Evolutionary conservation across 2,888 invertebrate genomes (phyloP).

Genomic region (Seladonia tumulorum): DNA sequence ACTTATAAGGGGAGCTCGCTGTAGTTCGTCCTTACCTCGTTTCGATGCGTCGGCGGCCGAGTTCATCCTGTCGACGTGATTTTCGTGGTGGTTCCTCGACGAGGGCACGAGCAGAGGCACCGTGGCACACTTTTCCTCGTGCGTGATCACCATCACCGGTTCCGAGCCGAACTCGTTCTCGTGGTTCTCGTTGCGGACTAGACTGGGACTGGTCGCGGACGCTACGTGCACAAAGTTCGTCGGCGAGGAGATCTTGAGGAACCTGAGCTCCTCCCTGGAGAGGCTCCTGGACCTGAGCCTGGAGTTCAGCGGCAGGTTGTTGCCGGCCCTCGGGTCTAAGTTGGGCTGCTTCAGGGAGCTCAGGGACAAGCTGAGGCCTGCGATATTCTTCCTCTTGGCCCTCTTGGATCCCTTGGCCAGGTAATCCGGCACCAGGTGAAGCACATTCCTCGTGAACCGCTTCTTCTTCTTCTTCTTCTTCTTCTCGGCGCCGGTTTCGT

Average conservation of each 20-base stretch:
- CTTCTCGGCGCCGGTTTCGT: neutral
- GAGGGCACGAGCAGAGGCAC: slow-evolving; percentile 58
- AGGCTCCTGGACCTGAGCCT: slow-evolving; percentile 53
- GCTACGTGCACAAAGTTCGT: slow-evolving; percentile 81
- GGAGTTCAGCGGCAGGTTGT: neutral
- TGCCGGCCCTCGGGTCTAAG: neutral
- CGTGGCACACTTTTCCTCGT: slow-evolving; percentile 76
- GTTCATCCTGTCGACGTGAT: neutral
- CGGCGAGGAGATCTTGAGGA: slow-evolving; percentile 77
- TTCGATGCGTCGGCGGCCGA: neutral
- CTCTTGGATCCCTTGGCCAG: slow-evolving; percentile 68
- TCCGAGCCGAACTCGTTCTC: slow-evolving; percentile 36
- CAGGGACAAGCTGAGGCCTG: slow-evolving; percentile 22
- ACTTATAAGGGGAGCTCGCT: too few relatives aligned
- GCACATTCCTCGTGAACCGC: slow-evolving; percentile 74
- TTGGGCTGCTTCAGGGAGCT: slow-evolving; percentile 26
- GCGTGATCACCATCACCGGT: slow-evolving; percentile 70
- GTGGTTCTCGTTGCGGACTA: slow-evolving; percentile 47
- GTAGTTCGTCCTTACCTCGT: neutral
- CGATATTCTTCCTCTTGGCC: slow-evolving; percentile 54
- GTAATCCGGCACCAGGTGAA: slow-evolving; percentile 75
- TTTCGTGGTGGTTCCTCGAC: slow-evolving; percentile 19
- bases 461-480: slow-evolving; percentile 63
- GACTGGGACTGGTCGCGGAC: slow-evolving; percentile 76
- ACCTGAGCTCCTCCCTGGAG: slow-evolving; percentile 71